Evolutionary conservation across 2,888 invertebrate species (phyloP), one percentile per base, ranked within the genome.

Genomic region (Sminthurides aquaticus): DNA sequence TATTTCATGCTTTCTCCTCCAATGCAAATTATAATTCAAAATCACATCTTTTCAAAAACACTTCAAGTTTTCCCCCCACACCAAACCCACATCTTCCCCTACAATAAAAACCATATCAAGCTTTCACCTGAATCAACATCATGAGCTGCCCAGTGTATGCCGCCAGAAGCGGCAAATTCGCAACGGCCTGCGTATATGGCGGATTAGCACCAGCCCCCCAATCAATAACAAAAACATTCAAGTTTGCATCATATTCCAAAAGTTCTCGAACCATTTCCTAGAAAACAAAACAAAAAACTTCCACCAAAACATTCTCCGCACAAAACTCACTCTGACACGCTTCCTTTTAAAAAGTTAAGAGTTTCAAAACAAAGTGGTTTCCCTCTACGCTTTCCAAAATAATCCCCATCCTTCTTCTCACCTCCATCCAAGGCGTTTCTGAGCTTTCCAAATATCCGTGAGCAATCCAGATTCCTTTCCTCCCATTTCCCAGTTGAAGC

Each of bases 171-270:
- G 94, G 82, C 24, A 90, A 91, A 77, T 95, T 95, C 1, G 93
- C 92, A 1, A 91, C 92, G 0, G 96, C 94, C 78, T 94, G 92
- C 0, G 89, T 87, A 77, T 95, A 96, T 0, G 92, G 91, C 0
- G 92, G 91, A 68, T 86, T 86, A 0, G 92, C 88, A 0, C 92
- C 94, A 3, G 85, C 85, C 66, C 88, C 85, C 94, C 93, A 94
- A 76, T 92, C 92, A 1, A 93, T 85, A 0, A 89, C 82, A 18
- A 91, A 82, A 0, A 92, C 88, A 61, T 89, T 88, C 52, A 87
- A 86, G 59, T 85, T 85, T 49, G 15, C 58, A n/a, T 86, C 86
- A 62, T 86, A 84, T 1, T 83, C 82, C 5, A 94, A 78, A n/a
- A 94, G 79, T 28, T 88, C 87, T 62, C 85, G 82, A 20, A 85